Evolutionary conservation across 2,113 vertebrate genomes (phyloP).

Genomic region (Silurus meridionalis): DNA sequence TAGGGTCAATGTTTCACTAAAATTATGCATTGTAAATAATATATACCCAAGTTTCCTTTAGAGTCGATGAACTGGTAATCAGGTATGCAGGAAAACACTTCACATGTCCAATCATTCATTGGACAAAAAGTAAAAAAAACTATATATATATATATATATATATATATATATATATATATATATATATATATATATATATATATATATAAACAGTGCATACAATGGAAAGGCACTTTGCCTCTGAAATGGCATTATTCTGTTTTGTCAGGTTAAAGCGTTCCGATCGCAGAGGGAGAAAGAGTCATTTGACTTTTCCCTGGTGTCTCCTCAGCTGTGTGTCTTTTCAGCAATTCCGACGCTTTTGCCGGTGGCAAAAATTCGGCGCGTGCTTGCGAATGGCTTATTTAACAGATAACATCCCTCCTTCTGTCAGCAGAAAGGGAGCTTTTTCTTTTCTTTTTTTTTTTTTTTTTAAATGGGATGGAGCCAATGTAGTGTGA

Average conservation of each 20-base stretch:
- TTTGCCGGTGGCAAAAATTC: constrained; percentile 50
- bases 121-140: constrained; percentile 3
- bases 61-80: background rate
- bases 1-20: background rate
- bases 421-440: constrained; percentile 55
- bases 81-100: background rate
- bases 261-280: constrained; percentile 37
- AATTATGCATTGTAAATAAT: background rate
- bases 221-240: background rate
- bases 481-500: constrained; percentile 48
- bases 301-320: constrained; percentile 41
- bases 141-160: too few species aligned
- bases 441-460: background rate
- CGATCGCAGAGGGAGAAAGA: constrained; percentile 20
- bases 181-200: background rate
- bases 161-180: too few species aligned
- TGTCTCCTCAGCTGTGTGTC: constrained; percentile 31
- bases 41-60: background rate
- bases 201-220: background rate
- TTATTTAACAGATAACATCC: constrained; percentile 61
- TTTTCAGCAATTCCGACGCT: constrained; percentile 50
- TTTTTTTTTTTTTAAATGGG: constrained; percentile 2
- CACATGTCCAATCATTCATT: background rate
- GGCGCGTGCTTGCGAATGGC: constrained; percentile 49
- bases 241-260: constrained; percentile 28